Evolutionary conservation across 1,140 invertebrate species (phyloP).

Genomic region (Drosophila bocqueti): DNA sequence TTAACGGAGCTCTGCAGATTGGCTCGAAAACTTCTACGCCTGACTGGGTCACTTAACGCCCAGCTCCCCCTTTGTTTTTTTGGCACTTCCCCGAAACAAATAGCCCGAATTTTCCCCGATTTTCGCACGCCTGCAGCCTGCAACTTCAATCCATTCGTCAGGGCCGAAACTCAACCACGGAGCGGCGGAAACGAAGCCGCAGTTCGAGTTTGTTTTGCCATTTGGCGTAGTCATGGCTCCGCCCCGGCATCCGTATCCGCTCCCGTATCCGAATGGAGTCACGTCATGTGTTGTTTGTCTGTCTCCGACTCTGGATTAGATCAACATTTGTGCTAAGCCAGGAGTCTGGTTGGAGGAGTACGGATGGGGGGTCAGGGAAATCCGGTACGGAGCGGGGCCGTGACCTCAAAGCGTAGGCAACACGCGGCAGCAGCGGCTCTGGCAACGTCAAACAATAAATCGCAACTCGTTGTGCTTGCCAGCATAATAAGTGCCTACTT

Average conservation of each 20-base stretch:
- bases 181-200: slow-evolving; percentile 44
- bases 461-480: slow-evolving; percentile 79
- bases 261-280: slow-evolving; percentile 15
- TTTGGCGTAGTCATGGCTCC: slow-evolving; percentile 69
- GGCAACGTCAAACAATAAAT: slow-evolving; percentile 80
- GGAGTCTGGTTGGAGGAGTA: slow-evolving; percentile 16
- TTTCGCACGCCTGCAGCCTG: slow-evolving; percentile 46
- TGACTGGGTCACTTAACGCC: slow-evolving; percentile 39
- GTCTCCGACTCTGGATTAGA: slow-evolving; percentile 65
- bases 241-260: slow-evolving; percentile 39
- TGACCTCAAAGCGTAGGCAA: slow-evolving; percentile 60
- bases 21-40: slow-evolving; percentile 19
- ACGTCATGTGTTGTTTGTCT: slow-evolving; percentile 68
- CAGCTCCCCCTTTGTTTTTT: not conserved
- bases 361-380: not conserved
- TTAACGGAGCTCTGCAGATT: slow-evolving; percentile 38
- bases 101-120: not conserved
- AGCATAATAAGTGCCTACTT: slow-evolving; percentile 80
- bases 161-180: slow-evolving; percentile 26
- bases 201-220: slow-evolving; percentile 65
- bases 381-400: slow-evolving; percentile 8
- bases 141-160: slow-evolving; percentile 60
- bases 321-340: slow-evolving; percentile 71
- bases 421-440: slow-evolving; percentile 21
- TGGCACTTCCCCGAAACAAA: slow-evolving; percentile 2